These are phyloP conservation scores for Jacana jacana DNA, from an alignment of 2,113 vertebrate genomes.

Conservation along the genomic window DNA sequence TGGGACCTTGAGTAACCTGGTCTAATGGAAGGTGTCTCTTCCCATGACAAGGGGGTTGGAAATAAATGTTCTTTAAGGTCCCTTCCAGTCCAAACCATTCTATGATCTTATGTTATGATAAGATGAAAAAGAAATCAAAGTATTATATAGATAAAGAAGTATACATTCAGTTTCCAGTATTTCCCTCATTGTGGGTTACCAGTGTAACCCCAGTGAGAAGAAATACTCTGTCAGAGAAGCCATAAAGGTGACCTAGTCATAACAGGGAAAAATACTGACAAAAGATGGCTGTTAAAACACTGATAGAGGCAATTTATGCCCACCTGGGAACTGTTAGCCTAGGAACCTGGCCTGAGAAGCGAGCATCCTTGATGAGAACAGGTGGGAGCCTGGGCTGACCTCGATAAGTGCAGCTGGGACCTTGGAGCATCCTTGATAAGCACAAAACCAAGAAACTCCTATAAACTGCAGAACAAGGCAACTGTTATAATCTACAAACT, in stretches of 20 bases:
- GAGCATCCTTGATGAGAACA: neutral
- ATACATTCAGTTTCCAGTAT: slow-evolving; percentile 1
- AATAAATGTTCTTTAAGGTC: neutral
- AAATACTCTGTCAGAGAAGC: neutral
- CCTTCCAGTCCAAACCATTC: neutral
- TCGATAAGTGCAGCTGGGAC: accelerated
- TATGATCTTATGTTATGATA: neutral
- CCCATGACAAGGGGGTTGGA: neutral
- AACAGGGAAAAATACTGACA: neutral
- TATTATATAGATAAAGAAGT: slow-evolving; percentile 43
- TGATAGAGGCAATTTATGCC: neutral
- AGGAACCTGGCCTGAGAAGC: neutral
- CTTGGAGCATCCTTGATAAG: neutral
- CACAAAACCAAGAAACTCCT: neutral
- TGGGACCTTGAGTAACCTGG: neutral
- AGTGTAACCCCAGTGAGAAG: slow-evolving; percentile 46
- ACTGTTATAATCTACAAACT: neutral
- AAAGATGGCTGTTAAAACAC: neutral
- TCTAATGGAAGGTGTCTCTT: neutral
- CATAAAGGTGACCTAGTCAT: neutral
- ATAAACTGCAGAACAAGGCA: neutral
- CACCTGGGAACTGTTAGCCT: neutral
- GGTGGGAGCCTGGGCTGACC: neutral
- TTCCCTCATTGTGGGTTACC: slow-evolving; percentile 27
- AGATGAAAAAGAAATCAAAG: slow-evolving; percentile 51